Conservation (phyloP, 2,888 invertebrate species). For the Mythimna pallens region DNA sequence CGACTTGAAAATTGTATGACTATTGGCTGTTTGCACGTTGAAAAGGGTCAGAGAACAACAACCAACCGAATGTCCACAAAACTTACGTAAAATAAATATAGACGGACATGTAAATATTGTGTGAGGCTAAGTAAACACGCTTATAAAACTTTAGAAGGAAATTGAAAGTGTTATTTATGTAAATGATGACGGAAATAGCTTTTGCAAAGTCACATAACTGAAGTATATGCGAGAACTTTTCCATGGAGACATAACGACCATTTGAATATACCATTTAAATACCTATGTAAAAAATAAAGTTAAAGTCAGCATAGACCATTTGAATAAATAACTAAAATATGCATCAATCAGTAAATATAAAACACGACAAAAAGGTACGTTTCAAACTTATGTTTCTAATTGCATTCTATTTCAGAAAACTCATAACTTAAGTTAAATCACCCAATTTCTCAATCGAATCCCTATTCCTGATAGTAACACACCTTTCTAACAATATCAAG, state of each 20-base stretch:
- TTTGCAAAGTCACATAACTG: slow-evolving; percentile 14
- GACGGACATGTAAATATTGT: slow-evolving; percentile 21
- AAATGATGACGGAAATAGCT: slow-evolving; percentile 24
- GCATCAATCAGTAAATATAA: not conserved
- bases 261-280: not conserved
- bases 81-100: slow-evolving; percentile 21
- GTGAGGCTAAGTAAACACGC: slow-evolving; percentile 7
- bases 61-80: not conserved
- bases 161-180: slow-evolving; percentile 23
- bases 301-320: too few relatives aligned
- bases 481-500: slow-evolving; percentile 36
- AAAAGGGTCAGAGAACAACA: slow-evolving; percentile 6
- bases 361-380: not conserved
- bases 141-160: slow-evolving; percentile 18
- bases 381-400: not conserved
- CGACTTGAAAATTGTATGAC: slow-evolving; percentile 13
- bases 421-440: slow-evolving; percentile 23
- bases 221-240: slow-evolving; percentile 10
- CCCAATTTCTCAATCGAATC: slow-evolving; percentile 53
- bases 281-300: too few relatives aligned
- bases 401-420: not conserved
- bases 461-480: slow-evolving; percentile 23
- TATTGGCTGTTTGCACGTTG: not conserved
- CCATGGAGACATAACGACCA: not conserved
- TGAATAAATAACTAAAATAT: not conserved